Percentiles rank a stretch among this genome's conserved stretches.
Evolutionary conservation across 2,113 vertebrate species (phyloP).

Genomic region (Vireo altiloquus): DNA sequence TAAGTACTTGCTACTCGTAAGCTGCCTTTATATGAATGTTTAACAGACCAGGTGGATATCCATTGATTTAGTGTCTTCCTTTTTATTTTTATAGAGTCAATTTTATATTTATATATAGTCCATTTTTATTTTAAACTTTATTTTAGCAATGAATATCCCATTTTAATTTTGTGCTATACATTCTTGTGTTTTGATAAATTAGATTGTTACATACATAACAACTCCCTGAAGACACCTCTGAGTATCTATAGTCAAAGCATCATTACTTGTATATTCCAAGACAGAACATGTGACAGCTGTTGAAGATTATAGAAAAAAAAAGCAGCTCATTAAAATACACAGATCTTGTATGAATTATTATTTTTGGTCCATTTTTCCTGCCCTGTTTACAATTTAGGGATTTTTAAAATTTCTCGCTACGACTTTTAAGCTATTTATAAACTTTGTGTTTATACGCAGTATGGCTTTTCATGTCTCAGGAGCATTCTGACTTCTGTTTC

Average conservation of each 20-base stretch:
- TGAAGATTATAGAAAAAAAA: neutral
- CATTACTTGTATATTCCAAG: neutral
- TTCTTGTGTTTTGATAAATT: neutral
- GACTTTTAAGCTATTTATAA: neutral
- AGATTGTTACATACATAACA: neutral
- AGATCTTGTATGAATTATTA: neutral
- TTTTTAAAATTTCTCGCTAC: neutral
- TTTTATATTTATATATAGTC: no score
- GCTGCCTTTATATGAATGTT: neutral
- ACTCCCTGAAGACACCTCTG: neutral
- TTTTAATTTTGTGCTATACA: neutral
- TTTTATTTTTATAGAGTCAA: neutral
- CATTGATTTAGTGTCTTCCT: neutral
- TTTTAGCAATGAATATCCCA: neutral
- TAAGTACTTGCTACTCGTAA: neutral
- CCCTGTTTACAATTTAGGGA: neutral
- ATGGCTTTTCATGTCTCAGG: neutral
- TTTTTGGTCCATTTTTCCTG: neutral
- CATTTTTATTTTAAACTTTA: neutral
- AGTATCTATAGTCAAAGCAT: neutral
- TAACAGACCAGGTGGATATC: neutral
- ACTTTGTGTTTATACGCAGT: neutral
- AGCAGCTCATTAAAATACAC: neutral
- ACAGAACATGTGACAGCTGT: neutral
- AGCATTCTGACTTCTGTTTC: conserved; percentile 26